Evolutionary conservation across 2,888 invertebrate species (phyloP), one percentile per base, ranked within the genome.

Genomic region (Acrobasis suavella): DNA sequence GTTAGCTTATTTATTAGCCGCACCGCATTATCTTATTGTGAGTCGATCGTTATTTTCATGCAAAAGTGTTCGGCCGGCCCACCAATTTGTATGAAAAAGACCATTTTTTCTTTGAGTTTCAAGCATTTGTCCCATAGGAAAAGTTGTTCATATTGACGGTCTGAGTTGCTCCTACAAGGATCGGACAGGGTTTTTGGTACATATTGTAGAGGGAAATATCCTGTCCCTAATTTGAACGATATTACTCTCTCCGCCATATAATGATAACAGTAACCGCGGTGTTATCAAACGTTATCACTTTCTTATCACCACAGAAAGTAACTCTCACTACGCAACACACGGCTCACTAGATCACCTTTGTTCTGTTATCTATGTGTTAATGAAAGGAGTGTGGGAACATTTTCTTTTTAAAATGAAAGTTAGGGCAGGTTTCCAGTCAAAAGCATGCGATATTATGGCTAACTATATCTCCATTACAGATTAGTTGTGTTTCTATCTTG

Each of bases 201-300:
- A 22, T 22, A 32, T 7, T 7, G 32, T 8, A 32, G 32, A 46
- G n/a, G 12, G n/a, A 3, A 46, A 46, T 14, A 14, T 46, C 46
- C 46, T 46, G 46, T 46, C 14, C 10, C 42, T 10, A 42, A 10
- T 32, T 12, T 42, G 14, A 42, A 14, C 42, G 42, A 42, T 14
- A 12, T 2, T 42, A 42, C 42, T 42, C 42, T 42, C 10, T 14
- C 42, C 42, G 7, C 12, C 2, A 12, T 12, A 42, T 42, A 2
- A 46, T n/a, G n/a, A 46, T 12, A 42, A 3, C 7, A 46, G 3
- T 14, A 12, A 46, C 12, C n/a, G 14, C 32, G 55, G 39, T 38
- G 56, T 42, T 56, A 56, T 56, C 56, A 56, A 56, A 56, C 56
- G 56, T 56, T 56, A 56, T 56, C 56, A 56, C 42, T 42, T 17